Evolutionary conservation across 2,888 invertebrate genomes (phyloP), one percentile per base, ranked within the genome.

Genomic region (Notodonta dromedarius): DNA sequence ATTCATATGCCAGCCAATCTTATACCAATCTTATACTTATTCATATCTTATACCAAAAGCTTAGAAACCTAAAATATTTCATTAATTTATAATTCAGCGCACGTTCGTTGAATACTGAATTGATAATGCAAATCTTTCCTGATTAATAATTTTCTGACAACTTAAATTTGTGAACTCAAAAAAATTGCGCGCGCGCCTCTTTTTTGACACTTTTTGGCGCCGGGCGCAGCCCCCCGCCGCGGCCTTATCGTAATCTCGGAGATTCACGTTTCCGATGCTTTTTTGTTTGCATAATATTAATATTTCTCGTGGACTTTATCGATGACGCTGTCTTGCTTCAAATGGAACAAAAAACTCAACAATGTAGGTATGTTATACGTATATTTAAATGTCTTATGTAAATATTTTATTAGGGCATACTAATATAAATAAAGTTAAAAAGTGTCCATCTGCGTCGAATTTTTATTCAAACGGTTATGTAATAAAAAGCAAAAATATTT

Each of bases 131-230:
- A 74, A 75, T 74, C 70, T 77, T 48, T 57, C 67, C 67, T 77
- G 77, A 82, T 81, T 75, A 79, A 84, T 82, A 78, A 67, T 68
- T 66, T 71, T 71, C 77, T 63, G 68, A 66, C 73, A 73, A 62
- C 68, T 72, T 73, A 73, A 78, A 80, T 79, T 78, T 72, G 75
- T 76, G 76, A 69, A 63, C 63, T 61, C 63, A 68, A 69, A 66
- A 69, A 40, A 6, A 39, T n/a, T 63, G 62, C 68, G 67, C 46
- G 57, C 61, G 74, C 73, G 74, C 76, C 74, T 73, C 63, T 84
- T 85, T 84, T 87, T 86, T 85, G 81, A 79, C 83, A 84, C 76
- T 83, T 85, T 86, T 85, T 84, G 84, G 85, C 83, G 86, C 82
- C 85, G 76, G 67, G 63, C 67, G 60, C 57, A 70, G 70, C 77